Percentiles rank a stretch among this genome's conserved stretches.
phyloP scores from a whole-genome alignment of 64 coral and sea anemone genomes.

The Stylophora pistillata region DNA sequence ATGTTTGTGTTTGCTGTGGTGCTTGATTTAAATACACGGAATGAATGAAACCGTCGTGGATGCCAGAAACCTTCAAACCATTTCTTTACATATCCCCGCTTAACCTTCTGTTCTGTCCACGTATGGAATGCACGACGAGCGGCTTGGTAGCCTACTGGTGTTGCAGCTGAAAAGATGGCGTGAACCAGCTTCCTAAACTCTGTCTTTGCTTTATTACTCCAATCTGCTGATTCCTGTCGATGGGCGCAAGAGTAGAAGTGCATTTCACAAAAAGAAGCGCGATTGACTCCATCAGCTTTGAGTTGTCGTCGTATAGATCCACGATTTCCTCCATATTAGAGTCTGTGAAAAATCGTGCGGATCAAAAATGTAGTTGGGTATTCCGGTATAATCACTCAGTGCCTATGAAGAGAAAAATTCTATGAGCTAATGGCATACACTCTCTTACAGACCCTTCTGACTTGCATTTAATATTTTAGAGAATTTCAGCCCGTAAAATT shows the following conservation, averaged over 20 bases:
- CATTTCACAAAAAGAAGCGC: slow-evolving; percentile 54
- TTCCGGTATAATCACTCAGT: slow-evolving; percentile 63
- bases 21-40: slow-evolving; percentile 35
- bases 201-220: slow-evolving; percentile 55
- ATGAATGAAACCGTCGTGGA: slow-evolving; percentile 49
- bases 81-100: slow-evolving; percentile 41
- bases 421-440: slow-evolving; percentile 39
- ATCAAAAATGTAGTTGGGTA: slow-evolving; percentile 53
- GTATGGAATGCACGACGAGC: slow-evolving; percentile 26
- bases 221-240: slow-evolving; percentile 22
- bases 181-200: slow-evolving; percentile 46
- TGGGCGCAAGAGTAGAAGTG: slow-evolving; percentile 63
- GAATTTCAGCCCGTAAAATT: slow-evolving; percentile 27
- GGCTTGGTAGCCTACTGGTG: slow-evolving; percentile 57
- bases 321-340: slow-evolving; percentile 73
- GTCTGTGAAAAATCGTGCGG: slow-evolving; percentile 54
- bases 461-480: slow-evolving; percentile 28
- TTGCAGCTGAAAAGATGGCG: slow-evolving; percentile 44
- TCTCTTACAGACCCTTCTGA: slow-evolving; percentile 15
- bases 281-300: slow-evolving; percentile 16
- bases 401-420: slow-evolving; percentile 54
- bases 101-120: slow-evolving; percentile 56
- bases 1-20: slow-evolving; percentile 64
- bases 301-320: slow-evolving; percentile 46
- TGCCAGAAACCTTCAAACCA: too few species aligned